A percentile compares a stretch with the other conserved stretches of the same genome.
Conservation (phyloP, 2,797 vertebrate species). For the Toxotes lorentzi region DNA sequence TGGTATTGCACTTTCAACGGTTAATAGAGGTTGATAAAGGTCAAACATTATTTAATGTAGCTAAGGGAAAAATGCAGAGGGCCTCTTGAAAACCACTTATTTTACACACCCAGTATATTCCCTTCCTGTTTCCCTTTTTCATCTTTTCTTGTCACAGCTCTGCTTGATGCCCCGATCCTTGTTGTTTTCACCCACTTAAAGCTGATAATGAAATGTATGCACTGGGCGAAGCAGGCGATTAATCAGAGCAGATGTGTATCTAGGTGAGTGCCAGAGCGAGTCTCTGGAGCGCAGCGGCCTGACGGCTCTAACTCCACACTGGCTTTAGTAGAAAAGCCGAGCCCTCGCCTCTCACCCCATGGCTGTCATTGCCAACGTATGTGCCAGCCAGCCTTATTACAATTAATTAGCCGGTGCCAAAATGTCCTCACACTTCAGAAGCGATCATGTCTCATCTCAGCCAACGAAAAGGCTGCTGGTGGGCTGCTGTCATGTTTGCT, state of each 20-base stretch:
- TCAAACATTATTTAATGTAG: conserved; percentile 29
- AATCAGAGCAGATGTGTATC: conserved; percentile 87
- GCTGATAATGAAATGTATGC: conserved; percentile 84
- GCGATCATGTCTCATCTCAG: conserved; percentile 66
- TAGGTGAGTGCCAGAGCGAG: conserved; percentile 78
- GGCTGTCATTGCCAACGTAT: conserved; percentile 70
- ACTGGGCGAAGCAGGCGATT: conserved; percentile 78
- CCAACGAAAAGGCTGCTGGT: conserved; percentile 71
- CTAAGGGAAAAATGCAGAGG: conserved; percentile 12
- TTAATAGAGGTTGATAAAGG: conserved; percentile 49
- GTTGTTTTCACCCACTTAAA: conserved; percentile 83
- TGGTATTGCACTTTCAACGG: conserved; percentile 9
- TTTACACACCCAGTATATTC: conserved; percentile 25
- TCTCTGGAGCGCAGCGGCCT: conserved; percentile 73
- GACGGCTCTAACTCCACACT: conserved; percentile 61
- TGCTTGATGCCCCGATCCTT: conserved; percentile 55
- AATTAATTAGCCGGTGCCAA: conserved; percentile 82
- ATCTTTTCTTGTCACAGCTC: conserved; percentile 37
- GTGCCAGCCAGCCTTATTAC: conserved; percentile 79
- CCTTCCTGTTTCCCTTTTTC: conserved; percentile 21
- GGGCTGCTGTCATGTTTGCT: conserved; percentile 68
- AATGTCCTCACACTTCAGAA: conserved; percentile 83
- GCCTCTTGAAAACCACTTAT: not conserved
- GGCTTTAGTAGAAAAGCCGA: conserved; percentile 47
- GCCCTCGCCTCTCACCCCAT: conserved; percentile 66